Conservation (phyloP, 2,888 invertebrate genomes). For the Cosmia trapezina region DNA sequence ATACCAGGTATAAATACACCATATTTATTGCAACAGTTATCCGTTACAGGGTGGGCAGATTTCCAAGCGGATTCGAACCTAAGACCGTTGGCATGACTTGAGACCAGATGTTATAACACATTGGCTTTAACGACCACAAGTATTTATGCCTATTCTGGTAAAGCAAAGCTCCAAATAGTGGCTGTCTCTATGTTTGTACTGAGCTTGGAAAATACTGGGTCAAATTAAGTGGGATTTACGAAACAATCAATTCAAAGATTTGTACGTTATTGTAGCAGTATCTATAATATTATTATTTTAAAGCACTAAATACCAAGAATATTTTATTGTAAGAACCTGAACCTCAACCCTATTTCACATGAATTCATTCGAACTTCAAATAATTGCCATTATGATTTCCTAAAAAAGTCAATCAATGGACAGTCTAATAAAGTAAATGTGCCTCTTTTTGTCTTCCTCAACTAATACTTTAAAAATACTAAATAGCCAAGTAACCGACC, state of each 20-base stretch:
- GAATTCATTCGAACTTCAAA: background rate
- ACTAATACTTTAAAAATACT: background rate
- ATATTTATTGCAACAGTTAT: conserved; percentile 45
- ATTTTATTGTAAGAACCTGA: background rate
- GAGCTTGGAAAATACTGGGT: background rate
- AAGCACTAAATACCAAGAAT: background rate
- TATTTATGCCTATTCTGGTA: conserved; percentile 43
- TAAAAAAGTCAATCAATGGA: background rate
- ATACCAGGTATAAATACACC: conserved; percentile 22
- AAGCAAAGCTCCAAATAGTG: background rate
- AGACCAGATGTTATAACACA: conserved; percentile 53
- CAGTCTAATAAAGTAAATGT: background rate
- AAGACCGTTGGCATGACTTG: conserved; percentile 61
- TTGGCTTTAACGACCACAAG: conserved; percentile 50
- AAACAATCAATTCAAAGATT: background rate
- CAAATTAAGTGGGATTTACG: background rate
- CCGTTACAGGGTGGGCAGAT: conserved; percentile 50
- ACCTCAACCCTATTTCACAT: background rate
- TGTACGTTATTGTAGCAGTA: too few relatives aligned
- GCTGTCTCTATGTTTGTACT: background rate
- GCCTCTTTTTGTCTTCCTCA: background rate
- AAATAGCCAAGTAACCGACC: background rate
- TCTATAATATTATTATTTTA: background rate
- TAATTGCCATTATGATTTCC: background rate
- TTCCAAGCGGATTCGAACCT: conserved; percentile 59